Conservation (phyloP, 2,113 vertebrate genomes). For the Amia ocellicauda region DNA sequence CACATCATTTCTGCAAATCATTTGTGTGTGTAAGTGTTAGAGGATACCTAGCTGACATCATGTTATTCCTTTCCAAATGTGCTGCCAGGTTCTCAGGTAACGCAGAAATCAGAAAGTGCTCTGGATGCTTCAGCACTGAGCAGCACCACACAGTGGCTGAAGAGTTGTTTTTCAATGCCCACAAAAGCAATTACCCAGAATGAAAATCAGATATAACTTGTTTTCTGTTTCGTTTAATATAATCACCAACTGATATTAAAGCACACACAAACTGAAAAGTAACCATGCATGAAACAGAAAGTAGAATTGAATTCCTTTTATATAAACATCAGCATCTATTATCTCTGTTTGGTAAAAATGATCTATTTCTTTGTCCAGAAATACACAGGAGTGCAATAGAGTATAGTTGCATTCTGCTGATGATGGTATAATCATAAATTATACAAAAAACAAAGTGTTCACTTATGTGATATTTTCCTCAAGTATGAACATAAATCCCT, state of each 20-base stretch:
- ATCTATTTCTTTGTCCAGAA: too few relatives aligned
- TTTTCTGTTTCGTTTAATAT: constrained; percentile 25
- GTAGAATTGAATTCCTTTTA: too few relatives aligned
- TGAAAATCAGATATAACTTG: constrained; percentile 27
- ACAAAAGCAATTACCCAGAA: constrained; percentile 22
- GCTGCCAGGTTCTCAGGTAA: neutral
- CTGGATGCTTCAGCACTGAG: constrained; percentile 10
- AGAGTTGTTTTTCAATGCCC: constrained; percentile 10
- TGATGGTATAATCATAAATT: too few relatives aligned
- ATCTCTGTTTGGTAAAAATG: constrained; percentile 17
- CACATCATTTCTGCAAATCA: too few relatives aligned
- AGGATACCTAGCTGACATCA: too few relatives aligned
- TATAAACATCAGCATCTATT: constrained; percentile 13
- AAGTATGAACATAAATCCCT: too few relatives aligned
- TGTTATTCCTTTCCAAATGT: too few relatives aligned
- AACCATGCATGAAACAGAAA: constrained; percentile 19
- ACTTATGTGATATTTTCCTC: too few relatives aligned
- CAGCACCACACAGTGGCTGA: constrained; percentile 23
- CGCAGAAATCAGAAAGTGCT: neutral
- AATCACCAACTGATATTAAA: constrained; percentile 24
- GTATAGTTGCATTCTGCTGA: too few relatives aligned
- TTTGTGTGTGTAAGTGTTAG: too few relatives aligned
- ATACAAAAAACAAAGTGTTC: too few relatives aligned
- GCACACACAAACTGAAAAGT: constrained; percentile 23
- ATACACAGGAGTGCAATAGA: too few relatives aligned